Percentiles rank a stretch among this genome's conserved stretches.
Conservation (phyloP, 2,113 vertebrate species). For the Sitta europaea region DNA sequence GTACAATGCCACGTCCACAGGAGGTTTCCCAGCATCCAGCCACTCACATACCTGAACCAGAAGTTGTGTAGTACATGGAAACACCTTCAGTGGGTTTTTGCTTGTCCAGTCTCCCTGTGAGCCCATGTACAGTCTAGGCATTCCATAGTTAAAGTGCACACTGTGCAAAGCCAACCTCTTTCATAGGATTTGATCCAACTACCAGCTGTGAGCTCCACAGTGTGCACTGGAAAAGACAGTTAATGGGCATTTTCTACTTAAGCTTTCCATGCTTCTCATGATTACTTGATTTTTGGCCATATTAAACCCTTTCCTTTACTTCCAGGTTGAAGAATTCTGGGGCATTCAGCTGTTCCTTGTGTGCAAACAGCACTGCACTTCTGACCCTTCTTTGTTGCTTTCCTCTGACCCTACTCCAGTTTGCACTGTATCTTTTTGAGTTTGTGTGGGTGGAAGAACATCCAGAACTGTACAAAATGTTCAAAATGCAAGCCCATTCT, state of each 20-base stretch:
- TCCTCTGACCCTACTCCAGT: background rate
- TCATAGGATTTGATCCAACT: background rate
- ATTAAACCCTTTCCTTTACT: background rate
- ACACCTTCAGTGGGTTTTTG: background rate
- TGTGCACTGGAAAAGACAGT: background rate
- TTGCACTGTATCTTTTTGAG: background rate
- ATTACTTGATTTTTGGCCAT: background rate
- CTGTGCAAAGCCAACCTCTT: background rate
- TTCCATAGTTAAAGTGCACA: background rate
- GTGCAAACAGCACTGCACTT: background rate
- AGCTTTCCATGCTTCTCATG: background rate
- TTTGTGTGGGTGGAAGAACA: background rate
- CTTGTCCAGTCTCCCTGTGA: background rate
- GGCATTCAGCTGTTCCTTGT: background rate
- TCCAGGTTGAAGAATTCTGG: background rate
- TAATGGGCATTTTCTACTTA: background rate
- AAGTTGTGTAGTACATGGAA: background rate
- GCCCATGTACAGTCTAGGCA: background rate
- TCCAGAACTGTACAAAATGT: background rate
- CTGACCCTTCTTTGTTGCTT: background rate
- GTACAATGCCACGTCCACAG: background rate
- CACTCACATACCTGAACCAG: background rate
- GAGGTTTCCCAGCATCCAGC: background rate
- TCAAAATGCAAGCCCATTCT: background rate
- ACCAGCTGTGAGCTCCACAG: accelerated